phyloP scores from a whole-genome alignment of 1,140 invertebrate genomes.

The Adelges cooleyi region DNA sequence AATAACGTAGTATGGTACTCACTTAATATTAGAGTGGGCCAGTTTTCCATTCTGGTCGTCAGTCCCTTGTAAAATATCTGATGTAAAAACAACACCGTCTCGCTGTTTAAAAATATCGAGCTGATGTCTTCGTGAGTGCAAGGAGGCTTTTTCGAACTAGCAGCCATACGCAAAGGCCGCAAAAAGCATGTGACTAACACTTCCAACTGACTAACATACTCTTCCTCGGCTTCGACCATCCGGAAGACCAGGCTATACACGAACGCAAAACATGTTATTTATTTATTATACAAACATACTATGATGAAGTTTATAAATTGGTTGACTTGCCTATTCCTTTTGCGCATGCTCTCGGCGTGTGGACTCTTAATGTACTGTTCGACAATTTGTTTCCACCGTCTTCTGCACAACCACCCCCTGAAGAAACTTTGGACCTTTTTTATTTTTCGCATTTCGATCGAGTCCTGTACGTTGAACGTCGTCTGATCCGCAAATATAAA shows the following conservation, averaged over 20 bases:
- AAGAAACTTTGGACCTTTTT: conserved; percentile 94
- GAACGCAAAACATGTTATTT: background rate
- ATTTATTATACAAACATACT: background rate
- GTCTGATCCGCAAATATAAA: conserved; percentile 12
- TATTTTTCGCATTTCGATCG: conserved; percentile 71
- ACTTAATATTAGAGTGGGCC: conserved; percentile 83
- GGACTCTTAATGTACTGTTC: conserved; percentile 91
- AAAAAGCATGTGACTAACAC: conserved; percentile 84
- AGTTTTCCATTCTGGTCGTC: conserved; percentile 79
- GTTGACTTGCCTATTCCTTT: conserved; percentile 70
- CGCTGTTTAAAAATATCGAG: conserved; percentile 89
- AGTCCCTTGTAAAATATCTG: conserved; percentile 93
- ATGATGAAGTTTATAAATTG: background rate
- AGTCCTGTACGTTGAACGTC: conserved; percentile 41
- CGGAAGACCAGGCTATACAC: conserved; percentile 69
- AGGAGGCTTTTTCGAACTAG: conserved; percentile 83
- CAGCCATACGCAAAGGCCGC: conserved; percentile 86
- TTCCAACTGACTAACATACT: conserved; percentile 85
- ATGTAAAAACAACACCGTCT: conserved; percentile 86
- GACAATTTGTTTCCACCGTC: conserved; percentile 90
- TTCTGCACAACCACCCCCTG: conserved; percentile 82
- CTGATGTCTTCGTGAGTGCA: conserved; percentile 90
- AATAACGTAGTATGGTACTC: too few species aligned
- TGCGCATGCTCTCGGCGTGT: conserved; percentile 87
- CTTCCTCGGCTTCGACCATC: conserved; percentile 83